A percentile compares a stretch with the other conserved stretches of the same genome.
phyloP scores from a whole-genome alignment of 2,888 invertebrate genomes.

The Pseudoips prasinana region DNA sequence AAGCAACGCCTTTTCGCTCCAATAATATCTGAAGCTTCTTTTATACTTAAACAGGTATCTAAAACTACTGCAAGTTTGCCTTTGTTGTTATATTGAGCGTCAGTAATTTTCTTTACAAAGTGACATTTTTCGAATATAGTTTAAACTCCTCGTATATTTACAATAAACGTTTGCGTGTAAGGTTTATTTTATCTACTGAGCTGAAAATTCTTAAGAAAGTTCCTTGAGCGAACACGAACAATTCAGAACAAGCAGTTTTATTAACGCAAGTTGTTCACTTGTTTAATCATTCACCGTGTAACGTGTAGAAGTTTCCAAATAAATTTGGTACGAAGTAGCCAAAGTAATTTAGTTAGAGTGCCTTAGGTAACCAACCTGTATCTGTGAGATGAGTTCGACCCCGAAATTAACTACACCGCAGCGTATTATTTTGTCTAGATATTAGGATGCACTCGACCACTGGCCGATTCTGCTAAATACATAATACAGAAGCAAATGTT shows the following conservation, averaged over 20 bases:
- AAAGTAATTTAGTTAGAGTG: constrained; percentile 44
- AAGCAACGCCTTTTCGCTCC: background rate
- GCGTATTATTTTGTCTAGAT: constrained; percentile 19
- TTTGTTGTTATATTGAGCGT: constrained; percentile 10
- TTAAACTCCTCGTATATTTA: constrained; percentile 31
- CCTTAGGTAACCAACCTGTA: constrained; percentile 38
- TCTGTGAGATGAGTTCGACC: constrained; percentile 19
- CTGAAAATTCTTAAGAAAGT: constrained; percentile 39
- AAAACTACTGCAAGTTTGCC: constrained; percentile 4
- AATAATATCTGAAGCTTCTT: constrained; percentile 7
- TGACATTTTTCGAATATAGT: constrained; percentile 26
- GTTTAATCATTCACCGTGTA: constrained; percentile 52
- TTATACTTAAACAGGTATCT: constrained; percentile 8
- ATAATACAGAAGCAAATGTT: too few species aligned
- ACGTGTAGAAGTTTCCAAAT: constrained; percentile 50
- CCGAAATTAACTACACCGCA: constrained; percentile 16
- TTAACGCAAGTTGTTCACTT: constrained; percentile 45
- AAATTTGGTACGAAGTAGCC: constrained; percentile 43
- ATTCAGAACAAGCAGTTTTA: constrained; percentile 49
- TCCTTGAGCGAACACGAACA: constrained; percentile 33
- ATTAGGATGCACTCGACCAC: constrained; percentile 8
- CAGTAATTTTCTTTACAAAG: constrained; percentile 12
- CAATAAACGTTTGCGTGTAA: constrained; percentile 29
- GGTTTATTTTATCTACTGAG: constrained; percentile 36
- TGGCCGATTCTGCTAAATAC: background rate